phyloP scores from a whole-genome alignment of 2,888 invertebrate genomes.

The Stramonita haemastoma region DNA sequence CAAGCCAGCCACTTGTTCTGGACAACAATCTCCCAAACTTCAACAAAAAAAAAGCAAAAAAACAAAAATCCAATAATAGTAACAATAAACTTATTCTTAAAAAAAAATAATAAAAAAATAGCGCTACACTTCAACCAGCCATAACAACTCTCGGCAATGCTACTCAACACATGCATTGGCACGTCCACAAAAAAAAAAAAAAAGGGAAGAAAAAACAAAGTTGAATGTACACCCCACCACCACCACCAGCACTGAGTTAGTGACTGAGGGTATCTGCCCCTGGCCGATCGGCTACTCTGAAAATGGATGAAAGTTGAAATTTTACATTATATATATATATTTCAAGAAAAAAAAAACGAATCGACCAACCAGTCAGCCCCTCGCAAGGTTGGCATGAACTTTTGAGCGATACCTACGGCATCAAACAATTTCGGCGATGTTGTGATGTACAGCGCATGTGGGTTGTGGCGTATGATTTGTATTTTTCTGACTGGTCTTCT shows the following conservation, averaged over 20 bases:
- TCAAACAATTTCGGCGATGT: background rate
- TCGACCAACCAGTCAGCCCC: background rate
- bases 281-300: constrained; percentile 22
- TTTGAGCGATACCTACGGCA: background rate
- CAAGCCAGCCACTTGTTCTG: too few species aligned
- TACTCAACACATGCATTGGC: background rate
- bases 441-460: background rate
- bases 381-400: background rate
- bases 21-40: too few species aligned
- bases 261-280: constrained; percentile 30
- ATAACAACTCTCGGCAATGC: background rate
- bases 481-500: too few species aligned
- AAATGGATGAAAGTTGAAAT: constrained; percentile 7
- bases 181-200: background rate
- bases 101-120: too few species aligned
- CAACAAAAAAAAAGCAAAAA: too few species aligned
- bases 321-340: background rate
- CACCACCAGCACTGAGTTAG: background rate
- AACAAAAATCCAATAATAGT: too few species aligned
- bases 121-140: too few species aligned
- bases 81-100: too few species aligned
- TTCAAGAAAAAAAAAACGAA: background rate
- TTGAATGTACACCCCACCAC: constrained; percentile 14
- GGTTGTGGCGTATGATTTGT: background rate
- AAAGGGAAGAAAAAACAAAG: background rate